Evolutionary conservation across 1,140 invertebrate species (phyloP).

Genomic region (Trachelipus rathkii): DNA sequence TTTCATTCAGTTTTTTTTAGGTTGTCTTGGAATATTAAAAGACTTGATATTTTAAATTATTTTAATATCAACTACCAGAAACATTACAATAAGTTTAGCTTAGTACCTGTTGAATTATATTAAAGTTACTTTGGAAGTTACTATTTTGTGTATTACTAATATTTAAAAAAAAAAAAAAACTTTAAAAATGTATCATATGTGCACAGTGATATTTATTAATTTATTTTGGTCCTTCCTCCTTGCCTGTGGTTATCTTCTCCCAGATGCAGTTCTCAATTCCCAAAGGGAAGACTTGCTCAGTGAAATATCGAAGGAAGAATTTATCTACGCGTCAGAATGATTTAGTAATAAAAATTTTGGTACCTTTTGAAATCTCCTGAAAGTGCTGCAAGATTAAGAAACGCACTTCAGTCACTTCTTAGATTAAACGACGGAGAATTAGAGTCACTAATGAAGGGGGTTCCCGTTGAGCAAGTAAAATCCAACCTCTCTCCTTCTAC

Average conservation of each 20-base stretch:
- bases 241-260: not conserved
- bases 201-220: no score
- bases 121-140: no score
- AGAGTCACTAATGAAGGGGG: conserved; percentile 12
- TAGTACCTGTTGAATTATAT: no score
- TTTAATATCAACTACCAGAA: no score
- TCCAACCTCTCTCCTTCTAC: conserved; percentile 16
- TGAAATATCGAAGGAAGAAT: no score
- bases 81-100: no score
- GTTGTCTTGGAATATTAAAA: no score
- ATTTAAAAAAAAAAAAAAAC: no score
- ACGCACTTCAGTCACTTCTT: conserved; percentile 11
- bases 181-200: no score
- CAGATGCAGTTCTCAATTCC: not conserved
- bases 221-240: not conserved
- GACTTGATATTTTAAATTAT: no score
- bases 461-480: not conserved
- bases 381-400: conserved; percentile 3
- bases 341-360: not conserved
- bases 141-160: no score
- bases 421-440: conserved; percentile 25
- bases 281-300: not conserved
- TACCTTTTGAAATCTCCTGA: not conserved
- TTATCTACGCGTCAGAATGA: not conserved
- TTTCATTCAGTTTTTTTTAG: no score